Percentiles rank a stretch among this genome's conserved stretches.
Evolutionary conservation across 2,888 invertebrate species (phyloP).

Genomic region (Agapetus fuscipes): DNA sequence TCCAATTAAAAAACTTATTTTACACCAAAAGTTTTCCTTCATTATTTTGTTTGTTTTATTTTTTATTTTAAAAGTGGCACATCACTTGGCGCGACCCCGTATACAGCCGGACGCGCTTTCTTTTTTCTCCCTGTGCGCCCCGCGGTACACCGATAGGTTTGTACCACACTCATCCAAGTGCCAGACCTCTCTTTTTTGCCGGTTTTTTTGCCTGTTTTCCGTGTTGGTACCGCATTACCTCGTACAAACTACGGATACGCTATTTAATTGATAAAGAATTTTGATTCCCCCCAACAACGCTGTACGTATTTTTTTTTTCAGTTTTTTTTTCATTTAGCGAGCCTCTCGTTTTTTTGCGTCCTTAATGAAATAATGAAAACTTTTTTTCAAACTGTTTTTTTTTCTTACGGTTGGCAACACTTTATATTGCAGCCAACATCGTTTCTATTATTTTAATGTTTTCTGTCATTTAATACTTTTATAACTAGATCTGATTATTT

Average conservation of each 20-base stretch:
- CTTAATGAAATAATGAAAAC: slow-evolving; percentile 20
- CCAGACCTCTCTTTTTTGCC: slow-evolving; percentile 5
- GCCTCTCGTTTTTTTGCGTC: slow-evolving; percentile 19
- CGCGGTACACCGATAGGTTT: slow-evolving; percentile 18
- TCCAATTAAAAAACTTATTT: too few relatives aligned
- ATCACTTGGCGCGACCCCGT: too few relatives aligned
- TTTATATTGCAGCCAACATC: too few relatives aligned
- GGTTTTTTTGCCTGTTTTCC: slow-evolving; percentile 11
- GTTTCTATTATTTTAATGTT: too few relatives aligned
- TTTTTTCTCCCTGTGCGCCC: slow-evolving; percentile 12
- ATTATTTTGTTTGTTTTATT: too few relatives aligned
- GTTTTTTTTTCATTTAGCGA: slow-evolving; percentile 17
- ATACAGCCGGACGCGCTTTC: too few relatives aligned
- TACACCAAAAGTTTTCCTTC: too few relatives aligned
- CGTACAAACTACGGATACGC: slow-evolving; percentile 12
- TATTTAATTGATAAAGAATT: slow-evolving; percentile 22
- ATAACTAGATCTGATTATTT: too few relatives aligned
- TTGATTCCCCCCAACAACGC: slow-evolving; percentile 18
- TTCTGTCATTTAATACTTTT: too few relatives aligned
- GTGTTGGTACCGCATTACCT: slow-evolving; percentile 9
- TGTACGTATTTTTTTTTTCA: slow-evolving; percentile 17
- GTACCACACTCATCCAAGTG: slow-evolving; percentile 10
- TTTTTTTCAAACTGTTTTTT: too few relatives aligned
- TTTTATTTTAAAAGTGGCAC: too few relatives aligned
- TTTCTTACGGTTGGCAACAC: too few relatives aligned